These are phyloP conservation scores for Drosophila pallidifrons DNA, from an alignment of 1,140 invertebrate species.

Conservation along the genomic window DNA sequence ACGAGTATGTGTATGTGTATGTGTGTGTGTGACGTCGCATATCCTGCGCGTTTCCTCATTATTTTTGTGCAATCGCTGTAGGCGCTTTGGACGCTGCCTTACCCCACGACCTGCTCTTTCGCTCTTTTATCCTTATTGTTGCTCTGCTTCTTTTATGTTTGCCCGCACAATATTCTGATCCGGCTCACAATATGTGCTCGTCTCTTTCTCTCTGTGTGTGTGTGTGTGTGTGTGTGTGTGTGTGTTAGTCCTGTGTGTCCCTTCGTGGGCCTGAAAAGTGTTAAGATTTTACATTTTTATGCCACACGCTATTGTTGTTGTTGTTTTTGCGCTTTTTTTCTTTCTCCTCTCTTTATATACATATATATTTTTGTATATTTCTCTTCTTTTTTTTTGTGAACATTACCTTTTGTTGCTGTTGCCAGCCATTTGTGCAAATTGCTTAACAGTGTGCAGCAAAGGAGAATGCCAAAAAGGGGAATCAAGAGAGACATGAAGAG, in stretches of 20 bases:
- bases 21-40: slow-evolving; percentile 55
- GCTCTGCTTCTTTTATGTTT: slow-evolving; percentile 56
- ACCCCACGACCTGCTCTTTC: slow-evolving; percentile 36
- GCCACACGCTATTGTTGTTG: slow-evolving; percentile 50
- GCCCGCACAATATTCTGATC: slow-evolving; percentile 60
- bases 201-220: slow-evolving; percentile 8
- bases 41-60: slow-evolving; percentile 80
- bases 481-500: not conserved
- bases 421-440: slow-evolving; percentile 79
- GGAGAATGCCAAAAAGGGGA: slow-evolving; percentile 22
- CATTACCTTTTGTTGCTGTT: slow-evolving; percentile 61
- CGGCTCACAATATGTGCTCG: slow-evolving; percentile 35
- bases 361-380: slow-evolving; percentile 17
- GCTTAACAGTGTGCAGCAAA: slow-evolving; percentile 56
- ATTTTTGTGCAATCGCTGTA: slow-evolving; percentile 82
- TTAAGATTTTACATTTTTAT: slow-evolving; percentile 80
- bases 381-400: not conserved
- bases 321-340: slow-evolving; percentile 37
- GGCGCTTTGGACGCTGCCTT: slow-evolving; percentile 61
- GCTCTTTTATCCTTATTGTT: slow-evolving; percentile 49
- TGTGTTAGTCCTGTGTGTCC: not conserved
- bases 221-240: slow-evolving; percentile 19
- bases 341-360: not conserved
- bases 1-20: slow-evolving; percentile 2
- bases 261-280: slow-evolving; percentile 57